Base-by-base conservation (phyloP, 2,797 vertebrate species). In the Anabacerthia variegaticeps region DNA sequence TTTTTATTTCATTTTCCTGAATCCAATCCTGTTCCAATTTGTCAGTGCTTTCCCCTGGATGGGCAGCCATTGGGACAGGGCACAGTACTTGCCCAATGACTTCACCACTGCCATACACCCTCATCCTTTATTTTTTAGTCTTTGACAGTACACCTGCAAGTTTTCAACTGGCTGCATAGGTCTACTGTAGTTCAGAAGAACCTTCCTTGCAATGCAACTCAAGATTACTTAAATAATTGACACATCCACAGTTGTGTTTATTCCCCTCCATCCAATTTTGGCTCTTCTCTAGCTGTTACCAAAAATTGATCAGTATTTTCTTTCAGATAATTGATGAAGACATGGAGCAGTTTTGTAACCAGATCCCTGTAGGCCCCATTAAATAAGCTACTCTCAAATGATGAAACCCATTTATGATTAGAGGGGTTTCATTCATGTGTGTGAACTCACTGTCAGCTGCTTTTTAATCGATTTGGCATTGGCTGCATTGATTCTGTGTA, bases 401-500 rank as follows among this genome's bases (percentile, higher is more conserved):
- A 85, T 56, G 85, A 81, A 93, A 73, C 79, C 76, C 51, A n/a
- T 77, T 89, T 92, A 79, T 85, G 77, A 79, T 92, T 48, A 91
- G 30, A 75, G 48, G 51, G n/a, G 37, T 92, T 89, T 94, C 85
- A 83, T 92, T 95, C 72, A 68, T 44, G 43, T 48, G 28, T 54
- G 22, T 78, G 82, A 92, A 81, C 54, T 89, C 34, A 10, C 63
- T 91, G 75, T 95, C 72, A 72, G 55, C 54, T 74, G 41, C 58
- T 89, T 92, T 88, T 55, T 71, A 89, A 93, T 91, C 4, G 1
- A 63, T 78, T 94, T 75, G 48, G 54, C 82, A 89, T 94, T 0
- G 8, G 49, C 54, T 91, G 43, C 75, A 85, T 72, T 88, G 85
- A 96, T 94, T 94, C 89, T 92, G 41, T 68, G 54, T 88, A 93